Percentiles rank a stretch among this genome's conserved stretches.
phyloP scores from a whole-genome alignment of 92 coral and sea anemone genomes.

The Porites cylindrica region DNA sequence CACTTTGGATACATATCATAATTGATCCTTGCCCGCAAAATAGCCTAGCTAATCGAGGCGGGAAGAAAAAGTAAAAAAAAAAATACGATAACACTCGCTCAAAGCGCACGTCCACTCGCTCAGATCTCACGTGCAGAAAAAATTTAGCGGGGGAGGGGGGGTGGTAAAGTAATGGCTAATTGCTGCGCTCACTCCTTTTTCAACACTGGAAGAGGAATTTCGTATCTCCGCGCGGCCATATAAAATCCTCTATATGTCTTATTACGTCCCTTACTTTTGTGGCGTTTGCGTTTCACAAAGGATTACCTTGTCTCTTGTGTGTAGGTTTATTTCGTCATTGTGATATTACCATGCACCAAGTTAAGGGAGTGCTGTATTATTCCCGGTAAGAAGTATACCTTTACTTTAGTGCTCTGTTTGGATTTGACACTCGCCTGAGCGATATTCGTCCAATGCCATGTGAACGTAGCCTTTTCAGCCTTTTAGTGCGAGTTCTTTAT shows the following conservation, averaged over 20 bases:
- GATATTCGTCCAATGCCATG: no score
- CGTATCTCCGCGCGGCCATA: no score
- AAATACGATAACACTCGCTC: no score
- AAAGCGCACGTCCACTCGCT: no score
- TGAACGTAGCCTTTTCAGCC: no score
- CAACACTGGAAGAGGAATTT: neutral
- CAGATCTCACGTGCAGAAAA: no score
- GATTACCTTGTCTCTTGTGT: neutral
- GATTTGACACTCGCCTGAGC: neutral
- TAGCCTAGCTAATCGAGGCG: no score
- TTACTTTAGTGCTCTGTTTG: neutral
- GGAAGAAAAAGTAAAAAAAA: no score
- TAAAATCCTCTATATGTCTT: no score
- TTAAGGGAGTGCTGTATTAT: constrained; percentile 59
- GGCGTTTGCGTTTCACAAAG: neutral
- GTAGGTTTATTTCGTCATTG: constrained; percentile 77
- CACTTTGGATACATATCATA: no score
- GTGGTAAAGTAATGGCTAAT: neutral
- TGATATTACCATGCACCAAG: constrained; percentile 79
- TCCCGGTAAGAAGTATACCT: constrained; percentile 61
- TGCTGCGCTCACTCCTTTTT: neutral
- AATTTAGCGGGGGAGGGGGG: neutral
- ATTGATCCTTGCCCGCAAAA: no score
- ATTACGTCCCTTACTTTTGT: neutral
- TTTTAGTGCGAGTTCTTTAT: no score